Percentiles rank a stretch among this genome's conserved stretches.
Evolutionary conservation across 2,113 vertebrate genomes (phyloP).

Genomic region (Paradoxurus hermaphroditus): DNA sequence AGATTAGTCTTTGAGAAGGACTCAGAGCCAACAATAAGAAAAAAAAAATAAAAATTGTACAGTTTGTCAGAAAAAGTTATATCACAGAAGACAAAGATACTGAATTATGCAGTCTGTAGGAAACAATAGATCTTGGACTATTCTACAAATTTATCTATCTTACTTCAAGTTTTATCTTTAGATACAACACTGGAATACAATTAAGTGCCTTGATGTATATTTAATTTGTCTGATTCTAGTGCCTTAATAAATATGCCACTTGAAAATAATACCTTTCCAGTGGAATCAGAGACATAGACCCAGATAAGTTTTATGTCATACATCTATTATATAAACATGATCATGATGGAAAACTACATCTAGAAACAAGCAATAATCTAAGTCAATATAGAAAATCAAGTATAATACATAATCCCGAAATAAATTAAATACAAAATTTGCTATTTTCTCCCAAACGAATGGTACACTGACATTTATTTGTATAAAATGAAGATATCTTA

Average conservation of each 20-base stretch:
- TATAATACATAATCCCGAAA: not conserved
- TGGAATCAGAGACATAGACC: not conserved
- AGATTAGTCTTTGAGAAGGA: conserved; percentile 43
- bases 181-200: conserved; percentile 52
- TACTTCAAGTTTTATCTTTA: conserved; percentile 46
- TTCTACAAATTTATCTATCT: not conserved
- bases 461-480: not conserved
- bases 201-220: not conserved
- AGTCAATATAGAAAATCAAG: not conserved
- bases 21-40: conserved; percentile 10
- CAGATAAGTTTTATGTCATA: not conserved
- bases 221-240: conserved; percentile 60
- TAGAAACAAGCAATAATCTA: not conserved
- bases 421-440: too few species aligned
- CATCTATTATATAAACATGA: not conserved
- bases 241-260: conserved; percentile 15
- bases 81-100: conserved; percentile 37
- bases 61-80: conserved; percentile 43
- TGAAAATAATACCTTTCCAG: not conserved
- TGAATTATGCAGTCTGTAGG: not conserved
- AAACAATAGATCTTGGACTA: conserved; percentile 44
- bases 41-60: conserved; percentile 37
- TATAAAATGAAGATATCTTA: not conserved
- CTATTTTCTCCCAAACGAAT: not conserved
- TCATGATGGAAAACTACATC: not conserved